phyloP scores from a whole-genome alignment of 2,797 vertebrate genomes.

The Spinus pinus region DNA sequence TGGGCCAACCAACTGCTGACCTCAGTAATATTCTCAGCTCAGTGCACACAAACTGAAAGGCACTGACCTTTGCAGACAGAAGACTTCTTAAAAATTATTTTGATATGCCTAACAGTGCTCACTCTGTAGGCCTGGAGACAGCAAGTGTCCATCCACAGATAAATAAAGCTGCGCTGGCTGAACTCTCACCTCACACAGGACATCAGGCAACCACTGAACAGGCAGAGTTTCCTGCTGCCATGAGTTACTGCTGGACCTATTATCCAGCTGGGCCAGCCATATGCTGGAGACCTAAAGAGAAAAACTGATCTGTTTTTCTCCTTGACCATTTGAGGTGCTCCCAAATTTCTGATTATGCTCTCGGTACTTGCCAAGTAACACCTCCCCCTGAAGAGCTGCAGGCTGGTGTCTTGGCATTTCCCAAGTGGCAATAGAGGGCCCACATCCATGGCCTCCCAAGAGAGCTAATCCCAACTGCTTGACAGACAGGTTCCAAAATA shows the following conservation, averaged over 20 bases:
- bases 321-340: background rate
- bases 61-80: background rate
- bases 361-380: background rate
- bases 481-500: background rate
- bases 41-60: background rate
- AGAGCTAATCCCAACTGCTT: background rate
- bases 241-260: background rate
- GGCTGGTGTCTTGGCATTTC: background rate
- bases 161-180: background rate
- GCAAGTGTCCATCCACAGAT: background rate
- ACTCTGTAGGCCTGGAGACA: background rate
- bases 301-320: background rate
- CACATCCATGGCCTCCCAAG: background rate
- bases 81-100: background rate
- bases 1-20: background rate
- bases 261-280: background rate
- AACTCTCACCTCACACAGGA: background rate
- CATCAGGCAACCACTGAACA: background rate
- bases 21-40: background rate
- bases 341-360: background rate
- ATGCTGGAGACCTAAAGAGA: background rate
- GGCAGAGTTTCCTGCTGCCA: background rate
- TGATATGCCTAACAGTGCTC: background rate
- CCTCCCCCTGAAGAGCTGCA: background rate
- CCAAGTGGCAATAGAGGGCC: background rate